phyloP scores from a whole-genome alignment of 2,113 vertebrate genomes.

The Alethe diademata region DNA sequence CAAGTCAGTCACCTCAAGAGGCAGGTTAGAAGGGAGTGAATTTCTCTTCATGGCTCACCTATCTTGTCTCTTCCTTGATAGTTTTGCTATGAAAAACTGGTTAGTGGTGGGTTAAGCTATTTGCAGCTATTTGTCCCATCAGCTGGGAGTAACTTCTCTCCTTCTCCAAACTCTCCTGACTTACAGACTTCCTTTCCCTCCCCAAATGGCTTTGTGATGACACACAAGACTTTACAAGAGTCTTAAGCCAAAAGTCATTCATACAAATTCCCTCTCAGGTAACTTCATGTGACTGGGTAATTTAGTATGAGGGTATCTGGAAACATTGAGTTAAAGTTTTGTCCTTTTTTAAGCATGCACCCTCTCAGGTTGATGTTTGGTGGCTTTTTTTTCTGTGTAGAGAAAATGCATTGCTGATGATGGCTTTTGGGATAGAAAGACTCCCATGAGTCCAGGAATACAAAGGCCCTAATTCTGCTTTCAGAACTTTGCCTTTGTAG shows the following conservation, averaged over 20 bases:
- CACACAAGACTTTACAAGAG: neutral
- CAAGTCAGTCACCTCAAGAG: neutral
- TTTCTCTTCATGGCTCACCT: neutral
- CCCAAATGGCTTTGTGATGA: neutral
- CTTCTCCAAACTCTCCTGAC: neutral
- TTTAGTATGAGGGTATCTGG: neutral
- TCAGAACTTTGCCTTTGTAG: neutral
- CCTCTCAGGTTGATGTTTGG: neutral
- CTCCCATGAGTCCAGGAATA: neutral
- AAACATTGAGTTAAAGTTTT: neutral
- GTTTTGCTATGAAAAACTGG: neutral
- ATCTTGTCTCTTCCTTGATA: neutral
- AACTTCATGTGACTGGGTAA: neutral
- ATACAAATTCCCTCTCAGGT: neutral
- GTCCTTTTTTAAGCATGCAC: neutral
- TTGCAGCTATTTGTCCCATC: neutral
- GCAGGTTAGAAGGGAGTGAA: neutral
- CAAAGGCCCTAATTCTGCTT: neutral
- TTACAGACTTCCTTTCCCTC: neutral
- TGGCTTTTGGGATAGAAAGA: neutral
- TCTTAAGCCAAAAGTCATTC: neutral
- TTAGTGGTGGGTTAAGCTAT: neutral
- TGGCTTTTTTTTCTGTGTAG: neutral
- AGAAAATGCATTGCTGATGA: neutral
- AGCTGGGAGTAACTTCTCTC: neutral